phyloP scores from a whole-genome alignment of 2,113 vertebrate species.

The Struthidea cinerea region DNA sequence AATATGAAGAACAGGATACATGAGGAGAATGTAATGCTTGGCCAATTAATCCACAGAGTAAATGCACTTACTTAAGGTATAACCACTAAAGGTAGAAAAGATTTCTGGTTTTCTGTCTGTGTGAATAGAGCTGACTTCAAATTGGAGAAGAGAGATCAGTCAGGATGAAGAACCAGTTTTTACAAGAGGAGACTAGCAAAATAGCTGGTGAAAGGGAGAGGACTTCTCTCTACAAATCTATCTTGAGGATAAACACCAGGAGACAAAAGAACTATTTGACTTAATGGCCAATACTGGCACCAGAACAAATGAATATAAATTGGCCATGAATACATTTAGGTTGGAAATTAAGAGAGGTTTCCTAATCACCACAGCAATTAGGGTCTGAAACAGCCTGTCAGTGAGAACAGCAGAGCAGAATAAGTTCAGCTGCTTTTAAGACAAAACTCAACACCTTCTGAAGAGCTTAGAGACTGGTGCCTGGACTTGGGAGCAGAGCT shows the following conservation, averaged over 20 bases:
- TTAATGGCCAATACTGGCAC: slow-evolving; percentile 14
- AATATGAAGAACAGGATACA: not conserved
- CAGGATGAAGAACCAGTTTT: not conserved
- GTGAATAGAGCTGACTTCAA: not conserved
- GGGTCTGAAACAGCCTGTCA: not conserved
- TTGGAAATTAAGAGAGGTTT: slow-evolving; percentile 15
- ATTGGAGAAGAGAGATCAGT: not conserved
- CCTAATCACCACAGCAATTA: not conserved
- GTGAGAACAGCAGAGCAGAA: not conserved
- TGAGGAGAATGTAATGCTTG: not conserved
- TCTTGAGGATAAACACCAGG: not conserved
- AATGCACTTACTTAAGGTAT: not conserved
- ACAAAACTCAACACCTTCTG: not conserved
- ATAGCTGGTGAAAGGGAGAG: not conserved
- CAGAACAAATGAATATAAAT: slow-evolving; percentile 21
- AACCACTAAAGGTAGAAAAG: not conserved
- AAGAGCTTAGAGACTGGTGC: not conserved
- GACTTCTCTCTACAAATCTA: not conserved
- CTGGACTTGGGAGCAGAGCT: not conserved
- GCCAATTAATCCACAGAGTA: not conserved
- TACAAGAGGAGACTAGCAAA: not conserved
- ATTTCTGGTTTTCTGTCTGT: not conserved
- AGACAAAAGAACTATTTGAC: slow-evolving; percentile 26
- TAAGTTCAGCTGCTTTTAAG: not conserved
- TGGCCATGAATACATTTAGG: not conserved